Evolutionary conservation across 2,797 vertebrate species (phyloP), one percentile per base, ranked within the genome.

Genomic region (Sphaeramia orbicularis): DNA sequence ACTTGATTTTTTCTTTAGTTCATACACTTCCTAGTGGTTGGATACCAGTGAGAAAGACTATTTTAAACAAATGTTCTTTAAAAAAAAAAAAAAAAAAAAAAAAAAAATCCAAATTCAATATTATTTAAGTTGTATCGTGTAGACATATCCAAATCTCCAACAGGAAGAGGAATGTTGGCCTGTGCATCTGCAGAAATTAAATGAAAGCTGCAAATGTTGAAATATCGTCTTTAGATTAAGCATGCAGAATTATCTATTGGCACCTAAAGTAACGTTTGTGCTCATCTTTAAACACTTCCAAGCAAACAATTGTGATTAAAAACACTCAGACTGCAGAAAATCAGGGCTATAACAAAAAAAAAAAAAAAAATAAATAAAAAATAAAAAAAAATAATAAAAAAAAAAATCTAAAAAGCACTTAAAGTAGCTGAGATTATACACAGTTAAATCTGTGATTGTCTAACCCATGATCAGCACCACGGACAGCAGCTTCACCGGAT

Each of bases 391-490:
- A 32, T 32, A 32, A 32, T 2, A 32, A 7, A 32, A 1, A 32
- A 32, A 32, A 4, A 32, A 1, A 32, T n/a, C n/a, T n/a, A 8
- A 32, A 24, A 24, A 24, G 21, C 21, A 24, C 4, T 2, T 32
- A 7, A 32, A 32, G 30, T 6, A 32, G 5, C 2, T 2, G 5
- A 32, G 30, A 32, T 32, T 15, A 45, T 57, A 41, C 54, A n/a
- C 24, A 35, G 37, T 24, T 2, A 10, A n/a, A 14, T 8, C 6
- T 50, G 9, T 15, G 2, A 7, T 18, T 10, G 18, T n/a, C 40
- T 15, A 60, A 69, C 55, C n/a, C 19, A 0, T 44, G 47, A 58
- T 89, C 86, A 90, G 89, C 76, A 92, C 86, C 84, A 73, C 15
- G 80, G 88, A 89, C 69, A 91, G 89, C 68, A 65, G 74, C 43